Evolutionary conservation across 2,113 vertebrate species (phyloP).

Genomic region (Hyperoodon ampullatus): DNA sequence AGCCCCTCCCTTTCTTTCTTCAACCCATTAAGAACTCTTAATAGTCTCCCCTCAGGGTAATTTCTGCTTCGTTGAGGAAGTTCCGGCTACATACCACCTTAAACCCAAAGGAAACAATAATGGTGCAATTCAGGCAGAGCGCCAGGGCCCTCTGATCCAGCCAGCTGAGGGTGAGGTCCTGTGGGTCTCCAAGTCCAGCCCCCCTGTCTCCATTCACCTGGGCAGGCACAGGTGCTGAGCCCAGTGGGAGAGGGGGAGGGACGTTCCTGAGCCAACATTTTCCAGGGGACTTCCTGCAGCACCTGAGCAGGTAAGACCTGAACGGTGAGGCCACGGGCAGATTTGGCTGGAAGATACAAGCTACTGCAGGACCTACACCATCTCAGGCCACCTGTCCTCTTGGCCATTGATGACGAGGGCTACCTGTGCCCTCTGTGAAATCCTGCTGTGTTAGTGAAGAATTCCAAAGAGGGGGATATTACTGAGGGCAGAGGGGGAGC

Average conservation of each 20-base stretch:
- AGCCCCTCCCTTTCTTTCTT: neutral
- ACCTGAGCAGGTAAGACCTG: neutral
- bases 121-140: neutral
- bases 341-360: neutral
- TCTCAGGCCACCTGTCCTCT: neutral
- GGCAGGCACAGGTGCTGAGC: neutral
- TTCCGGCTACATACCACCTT: neutral
- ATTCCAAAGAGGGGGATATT: neutral
- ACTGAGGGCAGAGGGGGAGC: neutral
- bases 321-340: neutral
- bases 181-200: neutral
- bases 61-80: neutral
- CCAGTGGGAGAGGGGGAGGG: accelerated
- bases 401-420: too few relatives aligned
- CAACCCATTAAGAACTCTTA: neutral
- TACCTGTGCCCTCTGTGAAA: too few relatives aligned
- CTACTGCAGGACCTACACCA: accelerated
- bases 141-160: neutral
- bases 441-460: neutral
- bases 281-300: neutral
- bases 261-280: neutral
- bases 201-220: neutral
- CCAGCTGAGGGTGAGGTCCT: neutral
- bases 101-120: accelerated
- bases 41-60: neutral